Conservation (phyloP, 2,113 vertebrate genomes). For the Scytalopus superciliaris region DNA sequence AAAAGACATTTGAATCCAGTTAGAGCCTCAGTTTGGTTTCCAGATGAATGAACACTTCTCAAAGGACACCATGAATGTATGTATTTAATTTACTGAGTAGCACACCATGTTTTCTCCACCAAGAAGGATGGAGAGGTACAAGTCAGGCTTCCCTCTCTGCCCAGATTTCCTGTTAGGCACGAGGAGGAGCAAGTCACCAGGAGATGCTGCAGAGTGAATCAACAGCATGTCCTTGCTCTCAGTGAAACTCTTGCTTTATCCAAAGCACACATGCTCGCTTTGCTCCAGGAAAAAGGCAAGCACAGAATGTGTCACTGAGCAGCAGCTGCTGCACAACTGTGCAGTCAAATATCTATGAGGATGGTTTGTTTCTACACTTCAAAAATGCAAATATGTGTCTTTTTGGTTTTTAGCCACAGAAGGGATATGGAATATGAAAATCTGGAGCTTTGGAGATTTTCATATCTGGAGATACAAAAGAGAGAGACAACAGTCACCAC, state of each 20-base stretch:
- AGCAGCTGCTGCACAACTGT: not conserved
- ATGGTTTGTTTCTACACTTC: not conserved
- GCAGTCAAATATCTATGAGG: not conserved
- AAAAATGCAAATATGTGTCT: not conserved
- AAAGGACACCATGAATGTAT: not conserved
- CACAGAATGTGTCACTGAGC: not conserved
- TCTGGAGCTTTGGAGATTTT: not conserved
- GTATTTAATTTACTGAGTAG: not conserved
- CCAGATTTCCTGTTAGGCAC: not conserved
- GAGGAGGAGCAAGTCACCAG: not conserved
- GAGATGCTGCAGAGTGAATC: not conserved
- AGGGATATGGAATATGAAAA: not conserved
- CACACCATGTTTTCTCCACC: not conserved
- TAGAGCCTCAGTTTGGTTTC: not conserved
- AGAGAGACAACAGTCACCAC: not conserved
- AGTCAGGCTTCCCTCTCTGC: not conserved
- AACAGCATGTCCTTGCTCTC: not conserved
- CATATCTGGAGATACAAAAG: not conserved
- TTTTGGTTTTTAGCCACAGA: not conserved
- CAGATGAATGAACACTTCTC: not conserved
- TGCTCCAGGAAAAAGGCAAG: not conserved
- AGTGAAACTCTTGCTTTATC: not conserved
- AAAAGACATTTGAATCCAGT: not conserved
- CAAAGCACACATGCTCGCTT: not conserved
- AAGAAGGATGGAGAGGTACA: not conserved